Evolutionary conservation across 1,140 invertebrate genomes (phyloP).

Genomic region (Drosophila hydei): DNA sequence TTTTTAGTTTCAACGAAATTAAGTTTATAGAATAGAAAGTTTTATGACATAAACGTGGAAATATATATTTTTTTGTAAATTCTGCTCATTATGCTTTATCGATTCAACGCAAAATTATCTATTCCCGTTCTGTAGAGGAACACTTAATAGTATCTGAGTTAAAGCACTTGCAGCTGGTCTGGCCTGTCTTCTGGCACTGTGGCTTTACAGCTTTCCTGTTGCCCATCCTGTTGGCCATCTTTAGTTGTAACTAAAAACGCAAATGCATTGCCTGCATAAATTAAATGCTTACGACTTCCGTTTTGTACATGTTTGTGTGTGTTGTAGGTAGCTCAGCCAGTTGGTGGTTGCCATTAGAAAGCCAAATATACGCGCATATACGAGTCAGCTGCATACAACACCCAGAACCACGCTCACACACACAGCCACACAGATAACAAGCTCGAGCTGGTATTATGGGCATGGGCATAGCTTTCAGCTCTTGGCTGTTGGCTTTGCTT

Average conservation of each 20-base stretch:
- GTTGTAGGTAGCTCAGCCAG: conserved; percentile 28
- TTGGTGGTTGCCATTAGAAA: conserved; percentile 64
- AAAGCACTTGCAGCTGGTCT: neutral
- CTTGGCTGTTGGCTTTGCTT: conserved; percentile 2
- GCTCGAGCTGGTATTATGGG: conserved; percentile 52
- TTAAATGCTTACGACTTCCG: conserved; percentile 80
- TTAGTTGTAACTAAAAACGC: conserved; percentile 69
- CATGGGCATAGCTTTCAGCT: conserved; percentile 36
- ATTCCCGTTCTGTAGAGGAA: too few relatives aligned
- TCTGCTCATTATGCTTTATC: too few relatives aligned
- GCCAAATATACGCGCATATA: conserved; percentile 65
- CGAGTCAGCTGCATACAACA: conserved; percentile 26
- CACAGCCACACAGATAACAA: conserved; percentile 27
- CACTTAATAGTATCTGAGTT: neutral
- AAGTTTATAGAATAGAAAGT: too few relatives aligned
- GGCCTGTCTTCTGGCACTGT: neutral
- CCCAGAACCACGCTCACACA: conserved; percentile 8
- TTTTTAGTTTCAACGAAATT: too few relatives aligned
- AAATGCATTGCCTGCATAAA: conserved; percentile 79
- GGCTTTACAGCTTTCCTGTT: conserved; percentile 27
- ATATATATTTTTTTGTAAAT: too few relatives aligned
- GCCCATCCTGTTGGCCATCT: conserved; percentile 58
- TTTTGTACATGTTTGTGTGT: conserved; percentile 29
- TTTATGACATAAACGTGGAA: too few relatives aligned
- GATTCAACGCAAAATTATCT: too few relatives aligned